phyloP scores from a whole-genome alignment of 2,797 vertebrate genomes.

The Aeoliscus strigatus region DNA sequence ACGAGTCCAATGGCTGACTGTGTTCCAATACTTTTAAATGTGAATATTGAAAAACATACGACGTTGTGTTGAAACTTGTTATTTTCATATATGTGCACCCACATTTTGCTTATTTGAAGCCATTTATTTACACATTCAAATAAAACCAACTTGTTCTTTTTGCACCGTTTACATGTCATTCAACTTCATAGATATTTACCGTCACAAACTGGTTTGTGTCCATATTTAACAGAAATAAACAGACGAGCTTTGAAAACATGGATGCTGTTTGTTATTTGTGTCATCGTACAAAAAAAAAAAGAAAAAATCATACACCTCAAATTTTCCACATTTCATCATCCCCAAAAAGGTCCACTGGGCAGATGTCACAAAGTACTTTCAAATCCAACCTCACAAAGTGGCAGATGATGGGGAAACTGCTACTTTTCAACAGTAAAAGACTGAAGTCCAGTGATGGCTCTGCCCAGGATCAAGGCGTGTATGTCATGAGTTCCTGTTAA shows the following conservation, averaged over 20 bases:
- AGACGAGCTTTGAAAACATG: no score
- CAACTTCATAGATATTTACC: no score
- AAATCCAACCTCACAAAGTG: not conserved
- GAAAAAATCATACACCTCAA: no score
- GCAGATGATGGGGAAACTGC: conserved; percentile 7
- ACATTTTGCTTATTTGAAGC: conserved; percentile 11
- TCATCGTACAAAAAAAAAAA: no score
- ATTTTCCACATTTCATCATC: not conserved
- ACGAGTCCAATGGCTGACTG: not conserved
- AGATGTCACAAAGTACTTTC: not conserved
- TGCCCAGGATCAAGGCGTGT: conserved; percentile 85
- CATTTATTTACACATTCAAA: conserved; percentile 27
- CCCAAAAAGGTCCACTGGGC: not conserved
- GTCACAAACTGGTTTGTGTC: no score
- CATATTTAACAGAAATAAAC: no score
- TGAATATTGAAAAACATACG: no score
- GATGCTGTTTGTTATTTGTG: no score
- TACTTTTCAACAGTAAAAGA: conserved; percentile 77
- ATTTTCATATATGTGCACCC: not conserved
- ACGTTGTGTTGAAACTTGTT: no score
- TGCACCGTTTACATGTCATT: conserved; percentile 2
- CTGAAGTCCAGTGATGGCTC: conserved; percentile 86
- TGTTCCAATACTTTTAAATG: not conserved
- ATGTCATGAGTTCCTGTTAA: conserved; percentile 86
- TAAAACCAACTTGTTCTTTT: conserved; percentile 5